phyloP scores from a whole-genome alignment of 2,797 vertebrate genomes.

The Manis javanica region DNA sequence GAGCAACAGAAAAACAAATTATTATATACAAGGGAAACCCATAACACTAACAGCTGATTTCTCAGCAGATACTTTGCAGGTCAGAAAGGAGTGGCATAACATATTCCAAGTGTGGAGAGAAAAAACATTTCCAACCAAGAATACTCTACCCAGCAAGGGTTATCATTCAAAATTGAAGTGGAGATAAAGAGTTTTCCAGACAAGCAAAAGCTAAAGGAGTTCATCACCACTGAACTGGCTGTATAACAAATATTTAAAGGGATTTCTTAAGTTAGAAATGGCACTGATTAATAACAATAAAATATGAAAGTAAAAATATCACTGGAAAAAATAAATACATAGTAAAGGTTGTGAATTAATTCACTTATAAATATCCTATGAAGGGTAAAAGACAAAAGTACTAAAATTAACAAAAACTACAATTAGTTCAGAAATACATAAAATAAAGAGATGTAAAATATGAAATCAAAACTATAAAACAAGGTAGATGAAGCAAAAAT shows the following conservation, averaged over 20 bases:
- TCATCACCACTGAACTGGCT: not conserved
- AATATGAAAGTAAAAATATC: not conserved
- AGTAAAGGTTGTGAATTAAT: not conserved
- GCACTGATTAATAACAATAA: not conserved
- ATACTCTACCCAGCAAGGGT: not conserved
- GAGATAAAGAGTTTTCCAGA: not conserved
- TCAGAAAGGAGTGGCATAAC: not conserved
- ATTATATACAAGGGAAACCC: not conserved
- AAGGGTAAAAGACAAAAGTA: not conserved
- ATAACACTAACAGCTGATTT: not conserved
- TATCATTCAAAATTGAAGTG: not conserved
- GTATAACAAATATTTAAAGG: not conserved
- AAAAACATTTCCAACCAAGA: not conserved
- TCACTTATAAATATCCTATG: not conserved
- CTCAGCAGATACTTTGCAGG: not conserved
- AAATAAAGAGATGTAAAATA: not conserved
- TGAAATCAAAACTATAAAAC: not conserved
- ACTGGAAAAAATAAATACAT: not conserved
- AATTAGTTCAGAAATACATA: not conserved
- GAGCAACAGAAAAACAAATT: not conserved
- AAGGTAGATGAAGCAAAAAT: not conserved
- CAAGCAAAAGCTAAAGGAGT: not conserved
- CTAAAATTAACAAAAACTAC: not conserved
- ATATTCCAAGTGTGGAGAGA: not conserved
- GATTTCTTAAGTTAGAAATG: not conserved